Percentiles rank a stretch among this genome's conserved stretches.
These are phyloP conservation scores for Drosophila melanica DNA, from an alignment of 1,140 invertebrate genomes.

Conservation along the genomic window DNA sequence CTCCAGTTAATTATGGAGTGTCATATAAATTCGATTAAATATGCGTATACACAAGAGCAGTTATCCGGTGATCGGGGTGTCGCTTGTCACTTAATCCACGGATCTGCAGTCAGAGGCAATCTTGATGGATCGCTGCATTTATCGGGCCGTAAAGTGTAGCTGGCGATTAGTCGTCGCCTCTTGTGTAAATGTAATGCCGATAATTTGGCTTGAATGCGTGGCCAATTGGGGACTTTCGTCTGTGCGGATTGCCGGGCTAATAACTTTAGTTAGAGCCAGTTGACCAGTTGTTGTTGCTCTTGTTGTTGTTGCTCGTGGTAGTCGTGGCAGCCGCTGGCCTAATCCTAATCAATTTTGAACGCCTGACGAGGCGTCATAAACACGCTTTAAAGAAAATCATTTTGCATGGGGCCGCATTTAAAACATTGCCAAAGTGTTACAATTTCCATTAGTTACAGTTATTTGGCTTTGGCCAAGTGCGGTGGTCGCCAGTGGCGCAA, in stretches of 20 bases:
- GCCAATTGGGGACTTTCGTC: conserved; percentile 40
- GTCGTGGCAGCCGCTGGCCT: conserved; percentile 51
- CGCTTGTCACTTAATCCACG: neutral
- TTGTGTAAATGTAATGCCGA: conserved; percentile 43
- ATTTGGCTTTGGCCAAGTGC: conserved; percentile 52
- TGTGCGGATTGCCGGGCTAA: conserved; percentile 32
- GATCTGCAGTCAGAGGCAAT: conserved; percentile 17
- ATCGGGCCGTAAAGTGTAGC: conserved; percentile 25
- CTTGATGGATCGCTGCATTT: conserved; percentile 46
- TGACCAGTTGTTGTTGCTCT: conserved; percentile 35
- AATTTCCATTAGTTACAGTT: conserved; percentile 82
- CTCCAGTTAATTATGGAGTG: neutral
- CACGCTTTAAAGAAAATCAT: conserved; percentile 66
- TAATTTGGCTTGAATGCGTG: conserved; percentile 75
- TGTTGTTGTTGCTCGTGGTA: conserved; percentile 12
- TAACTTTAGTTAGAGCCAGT: conserved; percentile 34
- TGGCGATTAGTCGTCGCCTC: conserved; percentile 50
- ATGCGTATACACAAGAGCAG: neutral
- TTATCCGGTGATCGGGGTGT: neutral
- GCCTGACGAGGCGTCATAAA: conserved; percentile 79
- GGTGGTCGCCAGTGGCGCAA: conserved; percentile 49
- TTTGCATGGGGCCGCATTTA: conserved; percentile 56
- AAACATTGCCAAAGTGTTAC: conserved; percentile 78
- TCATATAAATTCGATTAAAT: conserved; percentile 8
- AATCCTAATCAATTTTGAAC: conserved; percentile 80